These are phyloP conservation scores for Sebastes fasciatus DNA, from an alignment of 2,113 vertebrate genomes.

Conservation along the genomic window DNA sequence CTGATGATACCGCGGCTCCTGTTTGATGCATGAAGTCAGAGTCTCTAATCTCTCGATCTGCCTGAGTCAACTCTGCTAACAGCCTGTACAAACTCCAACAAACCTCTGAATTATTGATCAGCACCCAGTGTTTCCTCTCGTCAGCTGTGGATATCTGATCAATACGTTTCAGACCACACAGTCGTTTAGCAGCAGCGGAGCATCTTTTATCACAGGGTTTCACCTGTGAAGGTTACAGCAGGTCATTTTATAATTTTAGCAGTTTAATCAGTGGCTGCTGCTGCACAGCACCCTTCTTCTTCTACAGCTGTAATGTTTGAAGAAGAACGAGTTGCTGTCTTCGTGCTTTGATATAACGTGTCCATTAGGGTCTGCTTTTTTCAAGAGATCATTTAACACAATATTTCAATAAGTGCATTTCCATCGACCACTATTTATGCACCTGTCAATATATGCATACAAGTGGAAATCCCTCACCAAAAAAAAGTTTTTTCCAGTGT, in stretches of 20 bases:
- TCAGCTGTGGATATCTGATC: conserved; percentile 39
- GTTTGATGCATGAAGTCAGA: conserved; percentile 40
- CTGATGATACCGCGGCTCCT: background rate
- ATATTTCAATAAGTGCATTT: too few species aligned
- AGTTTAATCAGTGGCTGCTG: background rate
- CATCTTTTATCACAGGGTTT: background rate
- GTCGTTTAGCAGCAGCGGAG: background rate
- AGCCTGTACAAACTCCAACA: conserved; percentile 25
- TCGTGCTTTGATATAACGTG: background rate
- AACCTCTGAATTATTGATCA: conserved; percentile 47
- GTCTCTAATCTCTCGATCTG: conserved; percentile 27
- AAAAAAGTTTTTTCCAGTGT: too few species aligned
- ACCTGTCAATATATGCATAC: too few species aligned
- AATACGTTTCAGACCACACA: conserved; percentile 22
- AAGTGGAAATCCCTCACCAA: too few species aligned
- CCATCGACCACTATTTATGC: too few species aligned
- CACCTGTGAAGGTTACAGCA: background rate
- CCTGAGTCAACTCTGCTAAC: conserved; percentile 36
- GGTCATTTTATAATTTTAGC: background rate
- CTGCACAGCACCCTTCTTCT: background rate
- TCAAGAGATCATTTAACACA: background rate
- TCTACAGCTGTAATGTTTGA: background rate
- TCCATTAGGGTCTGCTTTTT: background rate
- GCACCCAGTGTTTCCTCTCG: conserved; percentile 30
- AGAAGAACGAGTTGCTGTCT: too few species aligned